Base-by-base conservation (phyloP, 2,888 invertebrate genomes). In the Eucera pruinosa region DNA sequence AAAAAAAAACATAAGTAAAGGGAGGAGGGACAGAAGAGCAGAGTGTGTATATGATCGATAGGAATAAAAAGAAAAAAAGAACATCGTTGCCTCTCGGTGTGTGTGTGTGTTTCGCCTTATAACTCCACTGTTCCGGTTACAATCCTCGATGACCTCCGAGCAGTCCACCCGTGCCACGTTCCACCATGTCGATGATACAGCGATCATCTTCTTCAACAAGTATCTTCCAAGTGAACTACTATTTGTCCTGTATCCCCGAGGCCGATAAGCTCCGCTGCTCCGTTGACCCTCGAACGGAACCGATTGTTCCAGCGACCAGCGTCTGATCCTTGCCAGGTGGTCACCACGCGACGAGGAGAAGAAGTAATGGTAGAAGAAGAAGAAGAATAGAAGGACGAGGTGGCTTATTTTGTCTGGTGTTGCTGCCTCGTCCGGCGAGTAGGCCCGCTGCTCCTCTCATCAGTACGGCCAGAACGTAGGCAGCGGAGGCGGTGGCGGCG, bases 401-500 rank as follows among this genome's bases (percentile, higher is more conserved):
- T 47, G 18, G 18, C 15, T 23, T 18, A 2, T 41, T 5, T 25
- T 18, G n/a, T 33, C 61, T 23, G 41, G 18, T 41, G n/a, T 43
- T n/a, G 43, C 25, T 50, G 23, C 23, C 70, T 30, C 55, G 77
- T 55, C 27, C 67, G 62, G 58, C 58, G 25, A 50, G 20, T 58
- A 72, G 81, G 78, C 78, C 81, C 66, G 68, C 52, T 69, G 23
- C 55, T 47, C 18, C 60, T 60, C 47, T 65, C 57, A 54, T 89
- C 87, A 91, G 75, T 92, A 92, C 86, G 92, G 92, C 90, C 92
- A 92, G 80, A 91, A 92, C 18, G 92, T 89, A 39, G 92, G 90
- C 76, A 92, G 86, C 65, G 91, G 91, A 45, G 92, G 92, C 45
- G 91, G 91, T 30, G 89, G 91, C 36, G 89, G 90, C 54, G 88